Conservation (phyloP, 2,113 vertebrate species). For the Chaetodon trifascialis region DNA sequence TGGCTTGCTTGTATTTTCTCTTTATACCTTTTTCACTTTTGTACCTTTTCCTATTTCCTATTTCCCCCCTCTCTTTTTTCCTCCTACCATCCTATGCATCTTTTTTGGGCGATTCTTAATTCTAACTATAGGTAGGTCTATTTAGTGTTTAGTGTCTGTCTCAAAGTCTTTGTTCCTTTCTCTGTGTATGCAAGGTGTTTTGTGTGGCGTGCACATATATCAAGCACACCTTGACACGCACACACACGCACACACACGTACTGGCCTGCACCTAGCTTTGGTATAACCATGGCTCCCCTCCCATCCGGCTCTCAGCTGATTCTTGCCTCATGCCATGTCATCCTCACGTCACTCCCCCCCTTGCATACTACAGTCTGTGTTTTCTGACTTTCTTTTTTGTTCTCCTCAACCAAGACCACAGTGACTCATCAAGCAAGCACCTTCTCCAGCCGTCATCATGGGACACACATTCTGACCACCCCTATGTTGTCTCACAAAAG, state of each 20-base stretch:
- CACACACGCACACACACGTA: conserved; percentile 35
- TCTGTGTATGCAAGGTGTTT: conserved; percentile 64
- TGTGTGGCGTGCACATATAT: conserved; percentile 59
- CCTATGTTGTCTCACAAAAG: conserved; percentile 57
- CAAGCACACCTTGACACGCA: conserved; percentile 45
- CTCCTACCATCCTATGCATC: conserved; percentile 78
- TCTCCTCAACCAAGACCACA: conserved; percentile 40
- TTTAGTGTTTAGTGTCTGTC: conserved; percentile 80
- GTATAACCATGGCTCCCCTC: conserved; percentile 56
- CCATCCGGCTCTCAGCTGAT: conserved; percentile 69
- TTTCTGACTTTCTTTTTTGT: conserved; percentile 29
- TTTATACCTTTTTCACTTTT: conserved; percentile 78
- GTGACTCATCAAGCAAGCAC: conserved; percentile 68
- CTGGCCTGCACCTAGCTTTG: conserved; percentile 52
- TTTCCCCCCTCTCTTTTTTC: conserved; percentile 70
- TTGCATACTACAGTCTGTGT: conserved; percentile 51
- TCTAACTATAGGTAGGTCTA: conserved; percentile 85
- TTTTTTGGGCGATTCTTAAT: conserved; percentile 80
- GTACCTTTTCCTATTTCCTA: conserved; percentile 66
- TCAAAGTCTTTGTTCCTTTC: conserved; percentile 73
- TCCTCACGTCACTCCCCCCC: conserved; percentile 53
- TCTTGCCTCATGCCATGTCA: conserved; percentile 71
- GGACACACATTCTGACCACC: conserved; percentile 39
- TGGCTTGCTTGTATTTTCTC: conserved; percentile 74
- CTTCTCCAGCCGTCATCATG: conserved; percentile 41